Percentiles rank a stretch among this genome's conserved stretches.
These are phyloP conservation scores for Vidua macroura DNA, from an alignment of 2,113 vertebrate species.

Conservation along the genomic window DNA sequence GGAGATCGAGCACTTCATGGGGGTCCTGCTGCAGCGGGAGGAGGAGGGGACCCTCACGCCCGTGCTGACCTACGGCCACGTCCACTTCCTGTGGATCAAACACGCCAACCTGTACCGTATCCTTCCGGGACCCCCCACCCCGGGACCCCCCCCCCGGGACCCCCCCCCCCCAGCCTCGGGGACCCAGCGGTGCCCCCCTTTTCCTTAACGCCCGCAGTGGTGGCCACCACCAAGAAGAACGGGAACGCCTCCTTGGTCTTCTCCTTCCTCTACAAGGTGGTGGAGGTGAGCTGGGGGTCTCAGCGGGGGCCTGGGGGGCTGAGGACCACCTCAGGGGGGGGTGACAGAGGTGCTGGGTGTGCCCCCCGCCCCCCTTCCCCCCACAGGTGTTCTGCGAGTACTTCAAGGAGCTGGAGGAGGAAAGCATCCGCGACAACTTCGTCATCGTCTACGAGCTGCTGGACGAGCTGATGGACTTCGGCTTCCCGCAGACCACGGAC, in stretches of 20 bases:
- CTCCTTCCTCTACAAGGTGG: conserved; percentile 90
- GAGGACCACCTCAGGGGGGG: background rate
- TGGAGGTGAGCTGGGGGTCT: conserved; percentile 76
- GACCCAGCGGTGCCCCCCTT: background rate
- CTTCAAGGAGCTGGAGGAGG: conserved; percentile 96
- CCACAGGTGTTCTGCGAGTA: conserved; percentile 88
- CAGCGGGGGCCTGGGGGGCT: no score
- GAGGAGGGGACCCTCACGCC: conserved; percentile 85
- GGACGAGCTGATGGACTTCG: conserved; percentile 96
- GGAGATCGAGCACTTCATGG: conserved; percentile 90
- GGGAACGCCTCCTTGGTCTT: conserved; percentile 90
- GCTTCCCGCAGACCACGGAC: conserved; percentile 93
- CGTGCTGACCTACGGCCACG: conserved; percentile 77
- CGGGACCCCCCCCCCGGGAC: background rate
- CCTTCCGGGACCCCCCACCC: conserved; percentile 19
- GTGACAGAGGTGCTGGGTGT: fast-evolving
- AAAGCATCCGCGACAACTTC: conserved; percentile 94
- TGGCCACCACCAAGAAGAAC: conserved; percentile 90
- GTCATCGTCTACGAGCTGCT: conserved; percentile 92
- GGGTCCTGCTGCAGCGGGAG: conserved; percentile 85
- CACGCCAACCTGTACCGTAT: conserved; percentile 95
- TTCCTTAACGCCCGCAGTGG: conserved; percentile 84
- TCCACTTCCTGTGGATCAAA: conserved; percentile 95
- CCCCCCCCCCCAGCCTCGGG: background rate
- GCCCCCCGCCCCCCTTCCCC: background rate